Conservation (phyloP, 2,888 invertebrate species). For the Eupithecia subumbrata region DNA sequence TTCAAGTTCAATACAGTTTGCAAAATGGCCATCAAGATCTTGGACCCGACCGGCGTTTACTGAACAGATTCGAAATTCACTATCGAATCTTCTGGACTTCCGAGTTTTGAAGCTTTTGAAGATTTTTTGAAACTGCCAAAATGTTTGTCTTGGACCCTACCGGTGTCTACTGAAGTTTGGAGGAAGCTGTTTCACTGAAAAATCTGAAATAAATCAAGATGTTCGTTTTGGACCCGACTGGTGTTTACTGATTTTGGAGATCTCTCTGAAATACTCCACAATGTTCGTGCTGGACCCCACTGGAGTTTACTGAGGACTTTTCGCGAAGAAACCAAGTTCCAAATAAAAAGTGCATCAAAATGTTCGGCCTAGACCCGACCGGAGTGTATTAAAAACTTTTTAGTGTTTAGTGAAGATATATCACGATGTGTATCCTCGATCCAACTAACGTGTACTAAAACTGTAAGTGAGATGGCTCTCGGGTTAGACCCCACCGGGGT, state of each 20-base stretch:
- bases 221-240: constrained; percentile 73
- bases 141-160: constrained; percentile 75
- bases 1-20: constrained; percentile 62
- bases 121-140: constrained; percentile 49
- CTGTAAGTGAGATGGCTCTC: constrained; percentile 62
- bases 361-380: constrained; percentile 63
- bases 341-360: constrained; percentile 58
- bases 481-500: constrained; percentile 71
- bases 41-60: constrained; percentile 81
- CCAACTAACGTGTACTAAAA: constrained; percentile 67
- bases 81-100: constrained; percentile 28
- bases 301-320: constrained; percentile 70
- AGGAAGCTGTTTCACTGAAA: constrained; percentile 34
- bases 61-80: constrained; percentile 50
- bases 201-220: constrained; percentile 57
- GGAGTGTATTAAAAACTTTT: constrained; percentile 61
- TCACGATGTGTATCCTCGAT: constrained; percentile 58
- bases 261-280: constrained; percentile 51
- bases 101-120: constrained; percentile 42
- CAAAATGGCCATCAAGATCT: constrained; percentile 77
- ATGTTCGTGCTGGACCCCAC: constrained; percentile 78
- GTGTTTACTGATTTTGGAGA: constrained; percentile 62
- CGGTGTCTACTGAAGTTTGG: constrained; percentile 68
- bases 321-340: constrained; percentile 42
- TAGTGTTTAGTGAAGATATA: constrained; percentile 53